Percentiles rank a stretch among this genome's conserved stretches.
These are phyloP conservation scores for Drosophila gunungcola DNA, from an alignment of 1,140 invertebrate species.

Conservation along the genomic window DNA sequence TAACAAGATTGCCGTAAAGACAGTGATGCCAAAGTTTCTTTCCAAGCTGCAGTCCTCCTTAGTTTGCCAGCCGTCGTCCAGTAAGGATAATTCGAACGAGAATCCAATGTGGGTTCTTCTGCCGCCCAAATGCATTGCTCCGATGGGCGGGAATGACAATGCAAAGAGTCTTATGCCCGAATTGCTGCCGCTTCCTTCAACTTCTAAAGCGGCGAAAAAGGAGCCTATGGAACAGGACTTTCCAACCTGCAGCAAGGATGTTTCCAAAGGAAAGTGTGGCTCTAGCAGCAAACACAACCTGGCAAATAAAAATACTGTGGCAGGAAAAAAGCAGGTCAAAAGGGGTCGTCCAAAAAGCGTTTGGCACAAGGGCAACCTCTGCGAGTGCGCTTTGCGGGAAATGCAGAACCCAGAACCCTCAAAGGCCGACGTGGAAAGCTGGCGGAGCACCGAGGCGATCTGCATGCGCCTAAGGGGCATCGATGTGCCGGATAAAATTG, in stretches of 20 bases:
- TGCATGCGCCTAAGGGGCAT: slow-evolving; percentile 15
- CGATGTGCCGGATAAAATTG: neutral
- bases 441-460: slow-evolving; percentile 5
- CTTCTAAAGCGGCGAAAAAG: no score
- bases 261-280: no score
- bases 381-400: neutral
- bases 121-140: no score
- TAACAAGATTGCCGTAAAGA: neutral
- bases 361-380: neutral
- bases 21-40: slow-evolving; percentile 1
- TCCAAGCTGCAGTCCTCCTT: neutral
- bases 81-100: neutral
- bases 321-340: neutral
- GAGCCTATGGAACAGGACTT: no score
- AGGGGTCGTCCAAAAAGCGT: neutral
- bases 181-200: no score
- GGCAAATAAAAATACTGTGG: no score
- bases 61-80: neutral
- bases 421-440: neutral
- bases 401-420: no score
- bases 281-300: no score
- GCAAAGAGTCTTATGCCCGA: neutral
- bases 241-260: no score
- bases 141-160: no score
- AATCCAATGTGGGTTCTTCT: neutral